Base-by-base conservation (phyloP, 2,888 invertebrate genomes). In the Hirtodrosophila histrioides region DNA sequence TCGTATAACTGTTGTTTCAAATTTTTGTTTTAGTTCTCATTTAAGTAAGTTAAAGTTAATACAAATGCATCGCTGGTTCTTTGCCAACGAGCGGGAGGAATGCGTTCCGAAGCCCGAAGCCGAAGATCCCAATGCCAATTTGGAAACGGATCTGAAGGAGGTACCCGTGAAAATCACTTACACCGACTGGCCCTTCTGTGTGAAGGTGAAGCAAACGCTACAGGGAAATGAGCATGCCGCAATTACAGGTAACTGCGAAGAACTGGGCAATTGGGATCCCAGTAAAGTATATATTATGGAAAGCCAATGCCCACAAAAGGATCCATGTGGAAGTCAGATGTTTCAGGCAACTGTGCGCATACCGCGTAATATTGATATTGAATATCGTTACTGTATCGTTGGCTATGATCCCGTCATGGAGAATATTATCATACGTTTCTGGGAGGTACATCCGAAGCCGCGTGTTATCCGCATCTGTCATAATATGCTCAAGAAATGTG, bases 391-490 rank as follows among this genome's bases (percentile, higher is more conserved):
- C 90, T 95, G 94, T 72, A 93, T 96, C 64, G 95, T 95, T 86
- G 92, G 94, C 37, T 85, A 94, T n/a, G 93, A 94, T 88, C 94
- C 95, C 67, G 91, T 93, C 33, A 51, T 60, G 12, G 74, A 82
- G 6, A 65, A 88, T 40, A 91, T 94, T 1, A 93, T 95, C 56
- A 94, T 97, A 11, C 93, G 95, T 9, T 93, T 93, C 69, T 97
- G 97, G 97, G 97, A 97, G 91, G 95, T 96, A 0, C 94, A 95
- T 88, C 90, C 95, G 57, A 91, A 92, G 46, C 95, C 97, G 27
- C 92, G 97, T 68, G 83, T 92, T 0, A 79, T 85, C 1, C 54
- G 69, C 4, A 54, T 54, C 93, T 96, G 56, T 92, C 92, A 71
- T 91, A 91, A 78, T 87, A 89, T 69, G 89, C 74, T 90, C 71